Conservation (phyloP, 2,888 invertebrate species). For the Zonitis immaculata region DNA sequence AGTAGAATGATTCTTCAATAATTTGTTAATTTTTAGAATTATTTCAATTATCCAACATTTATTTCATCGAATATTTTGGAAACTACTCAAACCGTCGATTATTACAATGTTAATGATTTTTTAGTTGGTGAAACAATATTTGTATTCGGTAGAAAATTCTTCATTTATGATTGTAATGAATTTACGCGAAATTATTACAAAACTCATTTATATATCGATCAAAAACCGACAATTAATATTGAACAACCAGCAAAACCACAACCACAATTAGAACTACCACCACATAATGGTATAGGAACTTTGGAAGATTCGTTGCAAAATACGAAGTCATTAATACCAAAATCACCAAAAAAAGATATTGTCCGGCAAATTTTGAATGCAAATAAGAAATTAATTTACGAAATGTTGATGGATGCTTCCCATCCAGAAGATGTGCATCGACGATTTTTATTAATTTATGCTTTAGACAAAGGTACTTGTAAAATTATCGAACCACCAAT, state of each 20-base stretch:
- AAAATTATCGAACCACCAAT: conserved; percentile 68
- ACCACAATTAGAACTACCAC: conserved; percentile 49
- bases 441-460: conserved; percentile 71
- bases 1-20: too few relatives aligned
- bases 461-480: conserved; percentile 69
- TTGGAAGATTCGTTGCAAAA: conserved; percentile 74
- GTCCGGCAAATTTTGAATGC: conserved; percentile 71
- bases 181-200: conserved; percentile 72
- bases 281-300: conserved; percentile 71
- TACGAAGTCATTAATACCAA: conserved; percentile 64
- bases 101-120: conserved; percentile 74
- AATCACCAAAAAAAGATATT: conserved; percentile 69
- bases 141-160: conserved; percentile 65
- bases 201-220: conserved; percentile 48
- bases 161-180: conserved; percentile 73
- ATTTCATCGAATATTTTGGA: conserved; percentile 68
- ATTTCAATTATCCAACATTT: conserved; percentile 49
- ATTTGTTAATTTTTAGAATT: conserved; percentile 32
- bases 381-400: conserved; percentile 58
- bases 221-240: conserved; percentile 44
- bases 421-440: conserved; percentile 74
- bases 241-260: conserved; percentile 28
- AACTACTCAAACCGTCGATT: conserved; percentile 66
- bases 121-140: conserved; percentile 67
- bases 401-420: conserved; percentile 70